phyloP scores from a whole-genome alignment of 1,140 invertebrate genomes.

The Alviniconcha marisindica region DNA sequence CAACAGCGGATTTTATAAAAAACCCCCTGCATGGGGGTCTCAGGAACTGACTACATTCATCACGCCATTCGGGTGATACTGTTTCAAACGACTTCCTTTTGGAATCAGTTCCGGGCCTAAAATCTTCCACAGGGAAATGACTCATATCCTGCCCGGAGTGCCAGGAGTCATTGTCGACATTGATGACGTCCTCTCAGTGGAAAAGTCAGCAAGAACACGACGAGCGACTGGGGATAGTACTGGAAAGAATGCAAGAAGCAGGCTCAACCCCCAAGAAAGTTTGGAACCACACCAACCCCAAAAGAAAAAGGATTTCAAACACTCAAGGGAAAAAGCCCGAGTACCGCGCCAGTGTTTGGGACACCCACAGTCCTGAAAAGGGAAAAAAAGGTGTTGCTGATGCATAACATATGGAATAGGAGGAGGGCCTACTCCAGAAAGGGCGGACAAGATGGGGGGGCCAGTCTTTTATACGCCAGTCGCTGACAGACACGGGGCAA shows the following conservation, averaged over 20 bases:
- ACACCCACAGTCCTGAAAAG: not conserved
- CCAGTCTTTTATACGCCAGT: too few species aligned
- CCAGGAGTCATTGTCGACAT: not conserved
- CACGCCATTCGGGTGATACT: too few species aligned
- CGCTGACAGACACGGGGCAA: not conserved
- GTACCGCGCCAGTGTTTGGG: not conserved
- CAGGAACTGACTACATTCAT: not conserved
- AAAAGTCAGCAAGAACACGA: constrained; percentile 23
- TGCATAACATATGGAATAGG: too few species aligned
- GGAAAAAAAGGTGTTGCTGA: not conserved
- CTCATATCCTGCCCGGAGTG: not conserved
- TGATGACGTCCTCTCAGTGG: not conserved
- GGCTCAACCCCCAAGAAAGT: not conserved
- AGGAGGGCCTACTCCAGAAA: too few species aligned
- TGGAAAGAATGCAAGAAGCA: not conserved
- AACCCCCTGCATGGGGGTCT: not conserved
- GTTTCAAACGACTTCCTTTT: too few species aligned
- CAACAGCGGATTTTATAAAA: not conserved
- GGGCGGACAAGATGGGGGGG: too few species aligned
- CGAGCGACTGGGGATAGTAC: not conserved
- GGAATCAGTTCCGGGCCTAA: not conserved
- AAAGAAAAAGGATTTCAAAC: not conserved
- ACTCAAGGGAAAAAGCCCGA: constrained; percentile 1
- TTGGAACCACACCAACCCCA: not conserved
- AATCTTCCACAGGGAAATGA: constrained; percentile 1